phyloP scores from a whole-genome alignment of 2,888 invertebrate species.

The Spatulosminthurus flaviceps region DNA sequence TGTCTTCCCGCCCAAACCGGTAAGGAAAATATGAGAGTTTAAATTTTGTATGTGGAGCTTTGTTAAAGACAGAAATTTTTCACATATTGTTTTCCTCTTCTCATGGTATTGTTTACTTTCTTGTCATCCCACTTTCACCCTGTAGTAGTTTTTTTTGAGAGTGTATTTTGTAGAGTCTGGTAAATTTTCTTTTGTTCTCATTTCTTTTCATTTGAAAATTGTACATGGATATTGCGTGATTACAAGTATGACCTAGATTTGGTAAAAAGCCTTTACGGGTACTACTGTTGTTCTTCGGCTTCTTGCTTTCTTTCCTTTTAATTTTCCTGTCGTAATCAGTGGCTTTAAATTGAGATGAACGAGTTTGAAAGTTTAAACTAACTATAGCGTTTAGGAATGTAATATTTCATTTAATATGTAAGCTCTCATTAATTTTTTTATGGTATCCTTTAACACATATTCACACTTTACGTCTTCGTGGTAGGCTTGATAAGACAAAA shows the following conservation, averaged over 20 bases:
- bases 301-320: constrained; percentile 4
- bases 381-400: no score
- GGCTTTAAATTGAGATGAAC: not conserved
- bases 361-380: not conserved
- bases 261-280: not conserved
- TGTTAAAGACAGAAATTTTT: no score
- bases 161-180: not conserved
- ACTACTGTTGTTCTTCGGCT: not conserved
- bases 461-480: no score
- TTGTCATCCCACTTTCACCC: no score
- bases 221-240: not conserved
- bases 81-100: no score
- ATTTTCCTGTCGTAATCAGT: constrained; percentile 1
- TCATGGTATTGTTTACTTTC: no score
- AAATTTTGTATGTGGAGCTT: not conserved
- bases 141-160: not conserved
- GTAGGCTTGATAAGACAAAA: no score
- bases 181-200: not conserved
- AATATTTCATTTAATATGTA: no score
- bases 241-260: not conserved
- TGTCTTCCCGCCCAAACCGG: constrained; percentile 79
- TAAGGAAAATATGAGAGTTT: constrained; percentile 65
- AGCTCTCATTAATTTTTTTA: no score
- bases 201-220: constrained; percentile 3
- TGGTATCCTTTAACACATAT: no score